A percentile compares a stretch with the other conserved stretches of the same genome.
Evolutionary conservation across 2,888 invertebrate species (phyloP).

Genomic region (Ormia ochracea): DNA sequence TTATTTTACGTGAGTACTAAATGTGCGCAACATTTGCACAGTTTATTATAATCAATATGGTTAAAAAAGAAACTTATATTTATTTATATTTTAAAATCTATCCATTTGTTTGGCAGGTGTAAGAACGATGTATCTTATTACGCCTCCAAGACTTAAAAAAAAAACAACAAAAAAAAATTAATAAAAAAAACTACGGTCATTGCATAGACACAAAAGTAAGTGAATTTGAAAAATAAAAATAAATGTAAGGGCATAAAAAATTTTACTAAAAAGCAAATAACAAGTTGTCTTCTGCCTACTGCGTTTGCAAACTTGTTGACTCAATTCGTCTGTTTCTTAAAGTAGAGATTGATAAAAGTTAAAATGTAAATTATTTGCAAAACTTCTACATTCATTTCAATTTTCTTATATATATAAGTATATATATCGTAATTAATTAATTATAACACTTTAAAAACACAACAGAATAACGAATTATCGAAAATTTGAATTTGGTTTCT

Average conservation of each 20-base stretch:
- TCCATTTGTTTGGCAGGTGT: too few relatives aligned
- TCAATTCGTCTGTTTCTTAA: background rate
- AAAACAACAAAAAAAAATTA: background rate
- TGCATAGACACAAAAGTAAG: background rate
- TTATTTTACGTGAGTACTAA: too few relatives aligned
- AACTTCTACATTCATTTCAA: slow-evolving; percentile 26
- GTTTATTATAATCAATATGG: too few relatives aligned
- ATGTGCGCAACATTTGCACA: too few relatives aligned
- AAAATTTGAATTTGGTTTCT: slow-evolving; percentile 32
- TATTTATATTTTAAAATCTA: too few relatives aligned
- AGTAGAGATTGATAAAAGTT: background rate
- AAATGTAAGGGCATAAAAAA: background rate
- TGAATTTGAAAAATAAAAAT: background rate
- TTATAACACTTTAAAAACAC: slow-evolving; percentile 58
- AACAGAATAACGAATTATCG: slow-evolving; percentile 45
- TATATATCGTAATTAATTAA: slow-evolving; percentile 24
- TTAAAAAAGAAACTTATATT: too few relatives aligned
- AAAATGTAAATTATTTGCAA: slow-evolving; percentile 20
- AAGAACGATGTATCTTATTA: too few relatives aligned
- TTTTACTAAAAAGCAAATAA: slow-evolving; percentile 7
- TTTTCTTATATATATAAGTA: slow-evolving; percentile 6
- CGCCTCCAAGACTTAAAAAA: too few relatives aligned
- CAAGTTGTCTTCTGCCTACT: background rate
- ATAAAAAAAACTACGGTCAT: background rate
- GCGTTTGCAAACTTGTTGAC: background rate